Conservation (phyloP, 2,888 invertebrate genomes). For the Rhagium mordax region DNA sequence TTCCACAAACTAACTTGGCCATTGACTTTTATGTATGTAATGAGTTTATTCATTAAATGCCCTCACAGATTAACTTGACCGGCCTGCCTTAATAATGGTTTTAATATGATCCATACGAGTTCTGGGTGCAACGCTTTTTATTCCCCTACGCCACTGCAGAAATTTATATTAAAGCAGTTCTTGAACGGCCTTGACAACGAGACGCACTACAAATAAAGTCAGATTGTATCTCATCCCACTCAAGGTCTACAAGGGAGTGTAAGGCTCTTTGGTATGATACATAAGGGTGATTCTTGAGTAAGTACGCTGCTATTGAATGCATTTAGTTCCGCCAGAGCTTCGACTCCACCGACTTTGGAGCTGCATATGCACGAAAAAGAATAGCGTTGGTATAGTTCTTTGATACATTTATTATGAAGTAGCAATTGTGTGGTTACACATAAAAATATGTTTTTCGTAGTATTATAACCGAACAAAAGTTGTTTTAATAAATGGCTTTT, state of each 20-base stretch:
- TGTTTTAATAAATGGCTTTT: too few relatives aligned
- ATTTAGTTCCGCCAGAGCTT: conserved; percentile 58
- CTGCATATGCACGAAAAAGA: conserved; percentile 19
- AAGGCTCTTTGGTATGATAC: conserved; percentile 36
- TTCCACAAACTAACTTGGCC: too few relatives aligned
- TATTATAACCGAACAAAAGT: too few relatives aligned
- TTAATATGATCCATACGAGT: neutral
- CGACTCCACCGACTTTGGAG: conserved; percentile 23
- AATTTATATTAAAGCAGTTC: conserved; percentile 50
- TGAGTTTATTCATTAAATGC: too few relatives aligned
- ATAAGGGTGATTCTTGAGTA: conserved; percentile 53
- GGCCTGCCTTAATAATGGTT: too few relatives aligned
- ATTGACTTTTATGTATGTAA: too few relatives aligned
- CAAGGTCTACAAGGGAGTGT: conserved; percentile 57
- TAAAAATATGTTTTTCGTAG: neutral
- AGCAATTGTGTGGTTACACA: neutral
- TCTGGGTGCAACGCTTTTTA: neutral
- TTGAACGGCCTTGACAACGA: conserved; percentile 57
- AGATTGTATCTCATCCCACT: conserved; percentile 62
- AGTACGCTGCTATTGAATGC: conserved; percentile 46
- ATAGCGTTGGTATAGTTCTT: neutral
- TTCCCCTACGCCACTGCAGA: conserved; percentile 39
- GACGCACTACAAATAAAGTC: conserved; percentile 60
- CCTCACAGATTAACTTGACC: too few relatives aligned
- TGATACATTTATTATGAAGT: neutral